Base-by-base conservation (phyloP, 2,113 vertebrate genomes). In the Pterocles burchelli region DNA sequence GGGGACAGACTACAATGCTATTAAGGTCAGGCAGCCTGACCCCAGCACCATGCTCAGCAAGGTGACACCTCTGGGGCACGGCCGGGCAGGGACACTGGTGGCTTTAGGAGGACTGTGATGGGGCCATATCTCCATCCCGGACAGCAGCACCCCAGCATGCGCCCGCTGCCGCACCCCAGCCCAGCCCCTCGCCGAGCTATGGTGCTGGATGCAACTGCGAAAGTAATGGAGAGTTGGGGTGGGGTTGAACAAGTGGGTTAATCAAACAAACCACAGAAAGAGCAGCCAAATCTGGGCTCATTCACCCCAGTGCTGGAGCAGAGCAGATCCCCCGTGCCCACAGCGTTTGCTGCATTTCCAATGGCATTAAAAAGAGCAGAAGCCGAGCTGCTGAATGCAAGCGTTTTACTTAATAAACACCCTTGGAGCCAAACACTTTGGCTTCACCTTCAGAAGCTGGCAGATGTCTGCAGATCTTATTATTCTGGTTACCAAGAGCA, bases 401-500 rank as follows among this genome's bases (percentile, higher is more conserved):
- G 70, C 45, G 14, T 84, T 90, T 57, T 49, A 19, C 71, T 90
- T 74, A 7, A 90, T 58, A 94, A 93, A 81, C 71, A 51, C 81
- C 54, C 80, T 49, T 46, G 0, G 9, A 89, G 85, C 77, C 88
- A 85, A 95, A 92, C 76, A 11, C 63, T 87, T 88, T n/a, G 83
- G 88, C 92, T 96, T 95, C 74, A 33, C 88, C 74, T 82, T 34
- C 76, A 28, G 88, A 9, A 63, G 90, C 87, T 95, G 95, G 95
- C 96, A 95, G 91, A 94, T 92, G 95, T 17, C 94, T 93, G 88
- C 55, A 81, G 91, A 82, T 61, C 80, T 90, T 58, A 90, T 95
- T 96, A 72, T 94, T 74, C 95, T 93, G 92, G 92, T 95, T 94
- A 89, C 95, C 95, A 96, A 93, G 94, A 17, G 19, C 70, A 19